Conservation (phyloP, 2,888 invertebrate species). For the Lasius platythorax region DNA sequence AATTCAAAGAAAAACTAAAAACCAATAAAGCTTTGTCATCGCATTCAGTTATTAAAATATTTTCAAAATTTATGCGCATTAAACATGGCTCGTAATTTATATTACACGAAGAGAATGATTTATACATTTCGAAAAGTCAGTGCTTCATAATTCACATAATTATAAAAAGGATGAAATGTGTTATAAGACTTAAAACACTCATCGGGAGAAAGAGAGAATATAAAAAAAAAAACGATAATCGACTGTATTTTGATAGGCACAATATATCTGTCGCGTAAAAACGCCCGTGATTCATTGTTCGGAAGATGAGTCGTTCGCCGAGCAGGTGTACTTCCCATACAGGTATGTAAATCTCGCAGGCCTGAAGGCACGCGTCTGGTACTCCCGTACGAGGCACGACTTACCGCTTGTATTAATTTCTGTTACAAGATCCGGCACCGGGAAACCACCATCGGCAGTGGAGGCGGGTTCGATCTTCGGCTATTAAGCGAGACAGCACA, state of each 20-base stretch:
- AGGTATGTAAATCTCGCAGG: conserved; percentile 69
- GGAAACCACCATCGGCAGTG: conserved; percentile 19
- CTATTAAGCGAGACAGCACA: conserved; percentile 62
- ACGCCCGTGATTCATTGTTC: conserved; percentile 40
- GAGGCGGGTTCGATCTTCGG: conserved; percentile 56
- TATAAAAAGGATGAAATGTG: neutral
- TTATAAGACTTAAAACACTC: conserved; percentile 10
- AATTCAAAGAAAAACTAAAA: neutral
- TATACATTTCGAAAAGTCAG: neutral
- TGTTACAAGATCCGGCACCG: conserved; percentile 53
- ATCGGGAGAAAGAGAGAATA: conserved; percentile 12
- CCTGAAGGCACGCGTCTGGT: conserved; percentile 68
- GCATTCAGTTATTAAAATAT: neutral
- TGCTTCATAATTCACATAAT: neutral
- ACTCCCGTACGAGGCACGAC: conserved; percentile 47
- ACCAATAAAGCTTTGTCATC: neutral
- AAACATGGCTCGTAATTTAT: neutral
- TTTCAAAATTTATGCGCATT: neutral
- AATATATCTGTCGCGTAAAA: conserved; percentile 54
- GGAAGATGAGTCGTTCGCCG: conserved; percentile 33
- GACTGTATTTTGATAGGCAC: conserved; percentile 17
- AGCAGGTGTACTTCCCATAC: conserved; percentile 70
- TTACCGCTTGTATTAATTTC: conserved; percentile 68
- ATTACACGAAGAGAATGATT: neutral
- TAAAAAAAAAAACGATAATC: conserved; percentile 17